Percentiles rank a stretch among this genome's conserved stretches.
Conservation (phyloP, 30 jellyfish, hydroid and myxozoan genomes). For the Aurelia sp. region DNA sequence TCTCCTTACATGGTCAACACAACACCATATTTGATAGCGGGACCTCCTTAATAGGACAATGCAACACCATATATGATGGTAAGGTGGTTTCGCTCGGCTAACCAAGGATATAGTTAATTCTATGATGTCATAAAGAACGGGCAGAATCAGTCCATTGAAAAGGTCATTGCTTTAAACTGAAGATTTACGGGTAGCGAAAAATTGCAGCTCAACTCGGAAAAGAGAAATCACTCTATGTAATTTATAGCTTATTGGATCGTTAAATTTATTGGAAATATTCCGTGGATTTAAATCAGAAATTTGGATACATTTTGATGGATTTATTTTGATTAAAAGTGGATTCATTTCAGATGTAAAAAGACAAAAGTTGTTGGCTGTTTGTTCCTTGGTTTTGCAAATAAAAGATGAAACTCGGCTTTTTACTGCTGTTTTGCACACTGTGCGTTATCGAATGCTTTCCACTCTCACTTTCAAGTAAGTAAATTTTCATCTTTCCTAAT, state of each 20-base stretch:
- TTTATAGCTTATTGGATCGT: too few species aligned
- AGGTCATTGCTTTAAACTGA: conserved; percentile 25
- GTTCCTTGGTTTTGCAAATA: too few species aligned
- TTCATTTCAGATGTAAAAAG: too few species aligned
- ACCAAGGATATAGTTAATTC: conserved; percentile 13
- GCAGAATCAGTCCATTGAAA: not conserved
- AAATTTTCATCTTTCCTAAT: too few species aligned
- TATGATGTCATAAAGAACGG: conserved; percentile 14
- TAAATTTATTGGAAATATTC: too few species aligned
- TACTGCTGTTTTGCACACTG: conserved; percentile 6
- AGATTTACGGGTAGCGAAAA: not conserved
- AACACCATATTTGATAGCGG: conserved; percentile 2
- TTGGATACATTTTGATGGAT: too few species aligned
- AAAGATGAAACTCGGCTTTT: conserved; percentile 17
- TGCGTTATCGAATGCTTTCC: conserved; percentile 39
- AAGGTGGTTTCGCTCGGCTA: conserved; percentile 23
- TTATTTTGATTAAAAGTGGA: too few species aligned
- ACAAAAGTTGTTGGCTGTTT: too few species aligned
- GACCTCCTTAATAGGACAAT: not conserved
- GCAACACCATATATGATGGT: conserved; percentile 14
- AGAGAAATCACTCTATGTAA: too few species aligned
- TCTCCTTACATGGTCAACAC: not conserved
- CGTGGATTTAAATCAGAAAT: too few species aligned
- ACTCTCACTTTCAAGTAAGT: conserved; percentile 23
- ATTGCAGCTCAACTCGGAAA: not conserved